Conservation (phyloP, 2,888 invertebrate genomes). For the Agrotis segetum region DNA sequence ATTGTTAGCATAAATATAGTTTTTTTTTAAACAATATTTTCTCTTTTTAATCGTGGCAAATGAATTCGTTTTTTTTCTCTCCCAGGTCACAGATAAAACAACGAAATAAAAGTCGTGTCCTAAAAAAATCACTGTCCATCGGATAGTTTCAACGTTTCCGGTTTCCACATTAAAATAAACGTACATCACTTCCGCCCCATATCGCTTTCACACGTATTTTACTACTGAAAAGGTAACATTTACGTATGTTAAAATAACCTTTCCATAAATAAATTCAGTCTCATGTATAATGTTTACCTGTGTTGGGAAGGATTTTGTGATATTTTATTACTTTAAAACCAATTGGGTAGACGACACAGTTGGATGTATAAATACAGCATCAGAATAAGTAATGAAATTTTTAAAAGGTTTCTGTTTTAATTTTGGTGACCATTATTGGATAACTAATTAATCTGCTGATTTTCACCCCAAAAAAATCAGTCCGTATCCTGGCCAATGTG, state of each 20-base stretch:
- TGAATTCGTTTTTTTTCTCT: too few species aligned
- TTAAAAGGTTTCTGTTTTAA: background rate
- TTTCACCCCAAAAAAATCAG: too few species aligned
- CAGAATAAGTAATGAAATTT: too few species aligned
- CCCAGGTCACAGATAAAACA: background rate
- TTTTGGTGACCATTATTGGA: background rate
- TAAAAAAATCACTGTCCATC: constrained; percentile 1
- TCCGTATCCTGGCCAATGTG: too few species aligned
- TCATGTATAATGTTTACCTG: constrained; percentile 27
- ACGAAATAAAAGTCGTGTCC: background rate
- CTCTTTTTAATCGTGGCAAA: too few species aligned
- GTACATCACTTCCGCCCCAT: constrained; percentile 52
- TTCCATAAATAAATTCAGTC: constrained; percentile 48
- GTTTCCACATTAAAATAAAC: constrained; percentile 30
- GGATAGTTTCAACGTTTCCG: constrained; percentile 10
- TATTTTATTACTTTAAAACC: constrained; percentile 7
- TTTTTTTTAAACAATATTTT: too few species aligned
- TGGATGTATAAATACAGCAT: background rate
- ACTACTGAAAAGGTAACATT: constrained; percentile 44
- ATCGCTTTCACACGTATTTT: constrained; percentile 38
- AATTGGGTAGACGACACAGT: constrained; percentile 7
- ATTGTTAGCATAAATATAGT: too few species aligned
- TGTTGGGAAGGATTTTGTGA: constrained; percentile 31
- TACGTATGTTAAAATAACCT: constrained; percentile 47
- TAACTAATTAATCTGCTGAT: too few species aligned